Evolutionary conservation across 2,113 vertebrate species (phyloP).

Genomic region (Murina feae): DNA sequence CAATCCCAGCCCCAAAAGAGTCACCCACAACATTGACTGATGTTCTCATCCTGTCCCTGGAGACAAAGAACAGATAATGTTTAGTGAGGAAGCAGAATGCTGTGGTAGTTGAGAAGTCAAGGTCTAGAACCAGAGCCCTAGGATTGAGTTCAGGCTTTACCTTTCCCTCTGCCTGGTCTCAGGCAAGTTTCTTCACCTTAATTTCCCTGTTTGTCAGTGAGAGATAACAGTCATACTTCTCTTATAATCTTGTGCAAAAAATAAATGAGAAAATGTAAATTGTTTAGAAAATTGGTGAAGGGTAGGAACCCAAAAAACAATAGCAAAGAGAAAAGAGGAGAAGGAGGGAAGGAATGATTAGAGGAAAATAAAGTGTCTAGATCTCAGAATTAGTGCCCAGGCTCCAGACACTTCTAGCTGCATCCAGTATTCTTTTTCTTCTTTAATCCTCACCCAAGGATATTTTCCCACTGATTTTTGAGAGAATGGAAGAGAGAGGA

Average conservation of each 20-base stretch:
- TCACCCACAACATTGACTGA: conserved; percentile 98
- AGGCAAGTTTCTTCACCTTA: neutral
- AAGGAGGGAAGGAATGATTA: neutral
- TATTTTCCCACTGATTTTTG: too few relatives aligned
- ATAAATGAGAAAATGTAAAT: neutral
- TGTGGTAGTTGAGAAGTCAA: neutral
- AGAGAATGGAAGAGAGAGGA: too few relatives aligned
- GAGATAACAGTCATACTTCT: neutral
- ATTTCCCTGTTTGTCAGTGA: neutral
- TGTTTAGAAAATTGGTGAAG: neutral
- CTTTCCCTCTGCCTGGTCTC: neutral
- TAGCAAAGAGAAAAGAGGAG: neutral
- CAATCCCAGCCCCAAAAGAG: conserved; percentile 97
- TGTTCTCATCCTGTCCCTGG: conserved; percentile 96
- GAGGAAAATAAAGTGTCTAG: neutral
- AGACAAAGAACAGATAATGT: conserved; percentile 52
- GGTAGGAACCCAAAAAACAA: neutral
- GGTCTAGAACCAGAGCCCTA: neutral
- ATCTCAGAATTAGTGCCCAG: neutral
- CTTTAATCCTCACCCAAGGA: too few relatives aligned
- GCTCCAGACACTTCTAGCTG: neutral
- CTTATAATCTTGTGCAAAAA: neutral
- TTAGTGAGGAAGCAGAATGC: neutral
- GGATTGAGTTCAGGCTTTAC: neutral
- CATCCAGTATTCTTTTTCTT: neutral